These are phyloP conservation scores for Python bivittatus DNA, from an alignment of 2,113 vertebrate species.

Conservation along the genomic window DNA sequence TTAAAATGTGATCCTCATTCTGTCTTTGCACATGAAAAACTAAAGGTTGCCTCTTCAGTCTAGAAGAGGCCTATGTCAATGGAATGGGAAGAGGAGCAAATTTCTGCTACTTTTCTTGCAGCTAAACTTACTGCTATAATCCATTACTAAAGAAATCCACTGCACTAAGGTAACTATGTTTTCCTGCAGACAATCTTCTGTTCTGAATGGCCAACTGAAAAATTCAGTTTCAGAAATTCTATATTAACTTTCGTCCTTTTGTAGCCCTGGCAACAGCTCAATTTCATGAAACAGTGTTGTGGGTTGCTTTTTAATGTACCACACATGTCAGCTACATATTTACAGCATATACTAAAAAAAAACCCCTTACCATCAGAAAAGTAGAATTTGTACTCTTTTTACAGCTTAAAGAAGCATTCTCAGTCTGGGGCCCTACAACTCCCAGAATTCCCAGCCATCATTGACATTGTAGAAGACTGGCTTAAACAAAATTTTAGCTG, in stretches of 20 bases:
- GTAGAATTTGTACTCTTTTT: slow-evolving; percentile 68
- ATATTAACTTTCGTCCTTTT: slow-evolving; percentile 72
- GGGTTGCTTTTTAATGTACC: slow-evolving; percentile 68
- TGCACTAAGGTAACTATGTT: slow-evolving; percentile 50
- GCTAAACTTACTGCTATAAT: slow-evolving; percentile 63
- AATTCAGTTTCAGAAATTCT: slow-evolving; percentile 72
- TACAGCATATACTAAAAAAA: slow-evolving; percentile 56
- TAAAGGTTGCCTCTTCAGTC: neutral
- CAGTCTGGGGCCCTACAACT: neutral
- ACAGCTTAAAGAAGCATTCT: slow-evolving; percentile 59
- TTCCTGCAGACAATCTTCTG: slow-evolving; percentile 49
- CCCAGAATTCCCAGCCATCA: neutral
- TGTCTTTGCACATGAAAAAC: neutral
- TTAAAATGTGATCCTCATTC: neutral
- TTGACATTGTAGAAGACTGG: neutral
- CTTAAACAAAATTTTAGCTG: slow-evolving; percentile 47
- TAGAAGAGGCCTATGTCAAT: neutral
- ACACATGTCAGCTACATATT: slow-evolving; percentile 66
- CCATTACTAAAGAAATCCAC: slow-evolving; percentile 54
- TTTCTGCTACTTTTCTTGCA: neutral
- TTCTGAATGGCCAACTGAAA: slow-evolving; percentile 61
- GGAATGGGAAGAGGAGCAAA: neutral
- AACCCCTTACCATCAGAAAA: slow-evolving; percentile 67
- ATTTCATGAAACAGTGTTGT: slow-evolving; percentile 72
- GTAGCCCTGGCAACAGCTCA: slow-evolving; percentile 76